Evolutionary conservation across 2,113 vertebrate species (phyloP), one percentile per base, ranked within the genome.

Genomic region (Rutilus rutilus): DNA sequence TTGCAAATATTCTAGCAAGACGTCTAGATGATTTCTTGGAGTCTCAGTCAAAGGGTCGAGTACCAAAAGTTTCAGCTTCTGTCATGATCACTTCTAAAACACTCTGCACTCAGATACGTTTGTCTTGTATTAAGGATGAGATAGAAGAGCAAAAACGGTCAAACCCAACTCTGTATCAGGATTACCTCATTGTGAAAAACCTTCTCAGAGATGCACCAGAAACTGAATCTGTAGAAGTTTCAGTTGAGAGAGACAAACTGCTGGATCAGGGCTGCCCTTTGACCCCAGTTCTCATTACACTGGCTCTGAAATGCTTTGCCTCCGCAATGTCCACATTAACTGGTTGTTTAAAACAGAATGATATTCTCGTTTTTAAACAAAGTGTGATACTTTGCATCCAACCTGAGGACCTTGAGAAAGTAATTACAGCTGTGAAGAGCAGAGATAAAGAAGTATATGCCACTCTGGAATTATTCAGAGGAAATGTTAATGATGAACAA

Each of bases 21-120:
- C 4, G 3, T 9, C 23, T 60, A 59, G 65, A 39, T 39, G 39
- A 39, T 39, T 39, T 39, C 39, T 39, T 8, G 39, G 33, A 33
- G 33, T 42, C 47, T 59, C 45, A 36, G 21, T 73, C 65, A 67
- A 71, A 39, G 30, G 10, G 23, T 23, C 27, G 1, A 8, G 69
- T 5, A 39, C 17, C 27, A 73, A 36, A 73, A n/a, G 0, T 2
- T 1, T 57, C 23, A 42, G 2, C 8, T 65, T 0, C 81, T 57
- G 23, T 73, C 47, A n/a, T 50, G 50, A 73, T 83, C 65, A 59
- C 47, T 71, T 23, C 52, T 2, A 83, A 83, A 83, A 67, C 79
- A 27, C 15, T 50, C 3, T 19, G 42, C 42, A 17, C 45, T n/a
- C 4, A 17, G 23, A 65, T 47, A 19, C 33, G 14, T 17, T 47